These are phyloP conservation scores for Andricus quercusramuli DNA, from an alignment of 2,888 invertebrate species.

Conservation along the genomic window DNA sequence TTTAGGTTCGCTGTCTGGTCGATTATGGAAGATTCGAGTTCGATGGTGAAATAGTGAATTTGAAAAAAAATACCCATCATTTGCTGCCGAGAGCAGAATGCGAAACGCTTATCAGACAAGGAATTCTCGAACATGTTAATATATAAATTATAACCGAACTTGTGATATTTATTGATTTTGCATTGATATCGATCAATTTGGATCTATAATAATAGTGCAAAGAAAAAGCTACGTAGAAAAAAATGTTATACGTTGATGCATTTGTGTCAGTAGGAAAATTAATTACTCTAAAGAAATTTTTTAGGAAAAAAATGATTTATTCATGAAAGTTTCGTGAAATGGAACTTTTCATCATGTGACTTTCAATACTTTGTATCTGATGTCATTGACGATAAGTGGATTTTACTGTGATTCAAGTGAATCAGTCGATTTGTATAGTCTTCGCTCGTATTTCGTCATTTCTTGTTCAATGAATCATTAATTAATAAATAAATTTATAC, in stretches of 20 bases:
- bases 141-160: constrained; percentile 59
- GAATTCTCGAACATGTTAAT: constrained; percentile 89
- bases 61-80: constrained; percentile 95
- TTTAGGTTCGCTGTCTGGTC: constrained; percentile 86
- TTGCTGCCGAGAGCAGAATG: constrained; percentile 93
- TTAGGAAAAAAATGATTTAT: background rate
- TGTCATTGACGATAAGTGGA: background rate
- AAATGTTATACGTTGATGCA: background rate
- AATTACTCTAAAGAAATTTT: background rate
- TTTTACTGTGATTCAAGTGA: background rate
- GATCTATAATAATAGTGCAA: background rate
- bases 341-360: background rate
- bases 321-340: background rate
- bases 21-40: constrained; percentile 97
- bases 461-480: background rate
- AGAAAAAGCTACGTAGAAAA: background rate
- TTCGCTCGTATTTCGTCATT: background rate
- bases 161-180: constrained; percentile 8
- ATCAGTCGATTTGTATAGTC: background rate
- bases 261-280: background rate
- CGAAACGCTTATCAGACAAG: constrained; percentile 94
- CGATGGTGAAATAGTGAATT: constrained; percentile 92
- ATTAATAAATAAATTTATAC: background rate
- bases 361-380: background rate
- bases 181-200: background rate